Evolutionary conservation across 53 echinoderm and acorn worm species (phyloP).

Genomic region (Arbacia lixula): DNA sequence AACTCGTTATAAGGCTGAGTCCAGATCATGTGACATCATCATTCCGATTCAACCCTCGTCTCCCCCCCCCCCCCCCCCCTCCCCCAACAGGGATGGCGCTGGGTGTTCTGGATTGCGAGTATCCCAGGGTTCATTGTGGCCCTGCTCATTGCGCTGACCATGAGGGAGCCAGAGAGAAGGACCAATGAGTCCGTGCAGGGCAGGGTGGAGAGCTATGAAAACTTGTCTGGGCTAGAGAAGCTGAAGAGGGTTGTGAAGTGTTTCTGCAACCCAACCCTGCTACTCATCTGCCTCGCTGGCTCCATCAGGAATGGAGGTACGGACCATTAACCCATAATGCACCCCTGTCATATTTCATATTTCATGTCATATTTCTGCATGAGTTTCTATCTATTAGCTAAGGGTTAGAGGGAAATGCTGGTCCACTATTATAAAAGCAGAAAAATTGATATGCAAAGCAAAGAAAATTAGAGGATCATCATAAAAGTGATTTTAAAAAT

Average conservation of each 20-base stretch:
- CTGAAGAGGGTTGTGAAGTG: constrained; percentile 43
- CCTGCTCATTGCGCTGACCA: constrained; percentile 58
- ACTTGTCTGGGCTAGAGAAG: constrained; percentile 37
- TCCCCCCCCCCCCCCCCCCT: too few relatives aligned
- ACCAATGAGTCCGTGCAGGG: constrained; percentile 17
- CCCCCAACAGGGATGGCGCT: constrained; percentile 71
- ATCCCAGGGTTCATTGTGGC: constrained; percentile 73
- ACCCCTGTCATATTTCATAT: not conserved
- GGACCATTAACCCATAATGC: too few relatives aligned
- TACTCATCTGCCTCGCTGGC: constrained; percentile 78
- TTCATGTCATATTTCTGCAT: too few relatives aligned
- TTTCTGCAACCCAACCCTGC: constrained; percentile 66
- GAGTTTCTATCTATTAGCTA: too few relatives aligned
- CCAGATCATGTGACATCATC: too few relatives aligned
- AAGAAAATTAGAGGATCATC: too few relatives aligned
- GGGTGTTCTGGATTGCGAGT: constrained; percentile 76
- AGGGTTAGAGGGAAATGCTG: too few relatives aligned
- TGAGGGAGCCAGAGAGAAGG: constrained; percentile 66
- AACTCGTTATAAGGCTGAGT: too few relatives aligned
- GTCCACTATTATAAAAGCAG: too few relatives aligned
- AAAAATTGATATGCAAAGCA: too few relatives aligned
- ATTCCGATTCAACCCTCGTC: too few relatives aligned
- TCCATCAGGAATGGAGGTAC: constrained; percentile 86
- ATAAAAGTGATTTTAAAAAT: too few relatives aligned
- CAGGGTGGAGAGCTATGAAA: constrained; percentile 22